These are phyloP conservation scores for Cololabis saira DNA, from an alignment of 2,113 vertebrate species.

Conservation along the genomic window DNA sequence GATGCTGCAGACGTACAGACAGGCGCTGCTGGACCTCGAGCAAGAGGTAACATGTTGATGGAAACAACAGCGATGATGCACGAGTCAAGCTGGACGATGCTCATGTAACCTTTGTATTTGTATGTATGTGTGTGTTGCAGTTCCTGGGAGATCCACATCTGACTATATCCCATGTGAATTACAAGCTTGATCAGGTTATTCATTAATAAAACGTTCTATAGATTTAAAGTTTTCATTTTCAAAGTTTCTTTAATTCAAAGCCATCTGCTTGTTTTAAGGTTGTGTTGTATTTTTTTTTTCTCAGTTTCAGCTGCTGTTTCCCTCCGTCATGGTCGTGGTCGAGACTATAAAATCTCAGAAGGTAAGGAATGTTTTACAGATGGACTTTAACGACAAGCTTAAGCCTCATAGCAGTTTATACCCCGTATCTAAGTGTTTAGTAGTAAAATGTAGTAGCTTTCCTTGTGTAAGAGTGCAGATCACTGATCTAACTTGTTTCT, in stretches of 20 bases:
- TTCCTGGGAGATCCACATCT: slow-evolving; percentile 97
- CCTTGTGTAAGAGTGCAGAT: too few species aligned
- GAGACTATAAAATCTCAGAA: slow-evolving; percentile 97
- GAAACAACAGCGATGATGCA: not conserved
- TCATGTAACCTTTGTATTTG: slow-evolving; percentile 21
- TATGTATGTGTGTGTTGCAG: slow-evolving; percentile 77
- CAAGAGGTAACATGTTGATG: slow-evolving; percentile 85
- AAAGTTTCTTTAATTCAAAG: not conserved
- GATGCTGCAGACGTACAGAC: slow-evolving; percentile 93
- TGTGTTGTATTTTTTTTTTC: not conserved
- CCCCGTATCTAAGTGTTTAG: too few species aligned
- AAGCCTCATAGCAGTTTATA: too few species aligned
- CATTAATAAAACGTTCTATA: not conserved
- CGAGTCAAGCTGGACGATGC: not conserved
- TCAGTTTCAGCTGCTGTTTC: slow-evolving; percentile 97
- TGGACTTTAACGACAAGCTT: too few species aligned
- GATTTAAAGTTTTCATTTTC: too few species aligned
- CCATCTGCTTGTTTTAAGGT: slow-evolving; percentile 12
- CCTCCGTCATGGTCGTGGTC: slow-evolving; percentile 96
- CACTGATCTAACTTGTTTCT: too few species aligned
- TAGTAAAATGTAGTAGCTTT: too few species aligned
- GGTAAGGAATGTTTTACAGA: slow-evolving; percentile 78
- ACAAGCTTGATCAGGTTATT: slow-evolving; percentile 94
- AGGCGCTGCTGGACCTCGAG: slow-evolving; percentile 94
- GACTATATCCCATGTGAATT: slow-evolving; percentile 95